Conservation (phyloP, 2,797 vertebrate species). For the Calcarius lapponicus region DNA sequence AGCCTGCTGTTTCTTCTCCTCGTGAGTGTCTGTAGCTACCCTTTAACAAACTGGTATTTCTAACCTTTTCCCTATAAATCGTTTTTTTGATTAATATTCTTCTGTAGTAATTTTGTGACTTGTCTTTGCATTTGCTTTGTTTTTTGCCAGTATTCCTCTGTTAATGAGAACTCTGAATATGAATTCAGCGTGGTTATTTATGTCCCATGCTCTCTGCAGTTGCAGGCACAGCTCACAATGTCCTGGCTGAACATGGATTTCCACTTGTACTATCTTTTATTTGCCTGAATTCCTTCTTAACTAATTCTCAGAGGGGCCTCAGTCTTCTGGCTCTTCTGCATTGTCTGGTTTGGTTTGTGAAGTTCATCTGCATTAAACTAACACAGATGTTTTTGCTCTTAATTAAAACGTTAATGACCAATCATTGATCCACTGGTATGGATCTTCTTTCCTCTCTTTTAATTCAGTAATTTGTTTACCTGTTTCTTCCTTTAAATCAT, state of each 20-base stretch:
- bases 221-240: background rate
- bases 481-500: background rate
- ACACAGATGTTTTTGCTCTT: background rate
- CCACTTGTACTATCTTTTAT: background rate
- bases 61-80: background rate
- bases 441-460: background rate
- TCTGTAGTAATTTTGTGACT: background rate
- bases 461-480: background rate
- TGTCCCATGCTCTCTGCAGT: background rate
- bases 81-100: background rate
- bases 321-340: background rate
- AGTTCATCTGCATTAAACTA: background rate
- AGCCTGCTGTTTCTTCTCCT: background rate
- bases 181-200: rapidly evolving
- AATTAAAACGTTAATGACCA: background rate
- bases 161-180: background rate
- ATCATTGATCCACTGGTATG: background rate
- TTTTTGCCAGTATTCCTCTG: background rate
- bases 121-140: background rate
- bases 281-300: background rate
- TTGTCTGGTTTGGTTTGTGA: background rate
- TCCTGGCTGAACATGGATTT: background rate
- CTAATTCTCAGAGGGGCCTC: background rate
- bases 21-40: background rate
- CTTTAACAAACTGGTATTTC: background rate